Conservation (phyloP, 2,797 vertebrate species). For the Labroides dimidiatus region DNA sequence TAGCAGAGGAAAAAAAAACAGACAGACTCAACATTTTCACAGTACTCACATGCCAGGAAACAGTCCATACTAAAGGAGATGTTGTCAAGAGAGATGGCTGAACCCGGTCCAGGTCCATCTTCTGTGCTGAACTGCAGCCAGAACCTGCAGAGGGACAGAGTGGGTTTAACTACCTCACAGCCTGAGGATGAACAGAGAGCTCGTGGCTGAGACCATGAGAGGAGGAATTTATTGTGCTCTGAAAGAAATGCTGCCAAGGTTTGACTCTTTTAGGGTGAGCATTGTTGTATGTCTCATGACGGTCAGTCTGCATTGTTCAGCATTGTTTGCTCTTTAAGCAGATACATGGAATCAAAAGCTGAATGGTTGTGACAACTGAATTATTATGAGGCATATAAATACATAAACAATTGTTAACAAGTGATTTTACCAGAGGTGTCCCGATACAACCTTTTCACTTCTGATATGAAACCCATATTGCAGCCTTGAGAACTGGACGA, state of each 20-base stretch:
- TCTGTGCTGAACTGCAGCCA: conserved; percentile 93
- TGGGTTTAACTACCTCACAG: conserved; percentile 27
- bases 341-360: background rate
- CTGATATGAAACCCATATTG: too few relatives aligned
- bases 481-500: too few relatives aligned
- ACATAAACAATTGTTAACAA: too few relatives aligned
- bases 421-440: too few relatives aligned
- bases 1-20: conserved; percentile 5
- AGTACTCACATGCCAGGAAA: conserved; percentile 95
- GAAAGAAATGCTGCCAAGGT: conserved; percentile 18
- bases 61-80: conserved; percentile 96
- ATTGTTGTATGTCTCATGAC: conserved; percentile 2
- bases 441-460: too few relatives aligned
- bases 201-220: conserved; percentile 24
- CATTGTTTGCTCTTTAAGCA: conserved; percentile 9
- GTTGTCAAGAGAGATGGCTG: conserved; percentile 92
- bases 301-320: conserved; percentile 19
- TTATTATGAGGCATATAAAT: background rate
- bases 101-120: conserved; percentile 87
- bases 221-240: conserved; percentile 18
- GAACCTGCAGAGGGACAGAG: conserved; percentile 85
- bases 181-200: conserved; percentile 11
- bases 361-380: background rate
- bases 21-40: conserved; percentile 10
- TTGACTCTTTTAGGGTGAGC: conserved; percentile 10